Conservation (phyloP, 2,797 vertebrate species). For the Squalus acanthias region DNA sequence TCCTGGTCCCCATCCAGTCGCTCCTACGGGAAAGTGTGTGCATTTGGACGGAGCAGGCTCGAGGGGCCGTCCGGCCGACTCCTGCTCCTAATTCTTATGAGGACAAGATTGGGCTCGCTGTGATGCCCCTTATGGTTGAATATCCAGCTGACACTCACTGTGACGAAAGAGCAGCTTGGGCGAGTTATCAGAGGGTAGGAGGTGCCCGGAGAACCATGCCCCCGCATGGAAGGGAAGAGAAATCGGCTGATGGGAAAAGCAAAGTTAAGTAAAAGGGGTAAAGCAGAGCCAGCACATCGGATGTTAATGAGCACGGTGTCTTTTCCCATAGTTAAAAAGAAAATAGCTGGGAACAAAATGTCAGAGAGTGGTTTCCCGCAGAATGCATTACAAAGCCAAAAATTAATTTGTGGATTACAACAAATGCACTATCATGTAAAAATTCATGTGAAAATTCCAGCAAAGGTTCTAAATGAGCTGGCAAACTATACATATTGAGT, state of each 20-base stretch:
- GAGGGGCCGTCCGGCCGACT: no score
- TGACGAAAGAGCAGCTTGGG: neutral
- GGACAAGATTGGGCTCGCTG: neutral
- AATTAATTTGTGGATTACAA: constrained; percentile 68
- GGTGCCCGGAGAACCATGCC: no score
- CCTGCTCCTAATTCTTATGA: neutral
- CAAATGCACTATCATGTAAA: constrained; percentile 55
- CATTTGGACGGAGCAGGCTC: neutral
- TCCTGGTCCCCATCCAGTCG: neutral
- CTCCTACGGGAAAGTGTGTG: neutral
- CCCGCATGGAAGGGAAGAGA: neutral
- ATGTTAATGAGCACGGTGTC: constrained; percentile 1
- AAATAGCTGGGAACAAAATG: constrained; percentile 41
- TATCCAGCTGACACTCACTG: neutral
- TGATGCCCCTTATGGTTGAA: neutral
- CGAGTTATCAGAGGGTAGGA: neutral
- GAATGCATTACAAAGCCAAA: constrained; percentile 61
- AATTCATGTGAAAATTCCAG: constrained; percentile 58
- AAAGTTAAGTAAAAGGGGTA: neutral
- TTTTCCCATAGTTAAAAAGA: constrained; percentile 53
- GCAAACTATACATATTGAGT: constrained; percentile 48
- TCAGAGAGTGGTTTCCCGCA: constrained; percentile 56
- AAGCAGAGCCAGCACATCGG: constrained; percentile 6
- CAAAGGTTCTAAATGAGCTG: constrained; percentile 58
- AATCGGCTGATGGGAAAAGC: neutral